Evolutionary conservation across 2,113 vertebrate species (phyloP).

Genomic region (rabbit (Oryctolagus cuniculus)): mOryCun1.1 NC_091436.1:15893001-15893500

Average conservation of each 20-base stretch:
- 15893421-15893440: not conserved
- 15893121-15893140: not conserved
- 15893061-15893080: not conserved
- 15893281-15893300: slow-evolving; percentile 3
- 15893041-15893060: not conserved
- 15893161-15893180: too few relatives aligned
- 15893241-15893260: not conserved
- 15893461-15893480: slow-evolving; percentile 25
- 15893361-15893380: not conserved
- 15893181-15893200: too few relatives aligned
- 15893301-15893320: not conserved
- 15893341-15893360: not conserved
- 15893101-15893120: not conserved
- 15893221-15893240: not conserved
- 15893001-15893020: not conserved
- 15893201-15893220: not conserved
- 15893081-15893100: not conserved
- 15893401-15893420: not conserved
- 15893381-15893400: not conserved
- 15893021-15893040: not conserved
- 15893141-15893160: not conserved
- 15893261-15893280: not conserved
- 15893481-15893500: not conserved
- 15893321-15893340: slow-evolving; percentile 14
- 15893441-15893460: slow-evolving; percentile 40